phyloP scores from a whole-genome alignment of 2,113 vertebrate genomes.

The Argyrosomus japonicus region DNA sequence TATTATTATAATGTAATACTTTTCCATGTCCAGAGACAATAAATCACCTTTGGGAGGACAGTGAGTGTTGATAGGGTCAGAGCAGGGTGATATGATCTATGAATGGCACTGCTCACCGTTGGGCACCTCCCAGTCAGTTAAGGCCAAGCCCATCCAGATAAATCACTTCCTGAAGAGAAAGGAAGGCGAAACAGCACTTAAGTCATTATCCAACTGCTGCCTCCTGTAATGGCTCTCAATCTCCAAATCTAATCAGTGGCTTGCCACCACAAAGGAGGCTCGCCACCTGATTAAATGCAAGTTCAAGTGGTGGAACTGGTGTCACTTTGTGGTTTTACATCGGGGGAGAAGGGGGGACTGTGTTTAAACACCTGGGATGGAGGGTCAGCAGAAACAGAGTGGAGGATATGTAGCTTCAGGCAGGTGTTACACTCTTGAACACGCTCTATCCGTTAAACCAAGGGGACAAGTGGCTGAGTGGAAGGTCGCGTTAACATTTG shows the following conservation, averaged over 20 bases:
- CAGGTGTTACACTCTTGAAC: constrained; percentile 34
- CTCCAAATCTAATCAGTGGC: constrained; percentile 78
- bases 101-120: constrained; percentile 31
- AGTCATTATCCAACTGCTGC: constrained; percentile 75
- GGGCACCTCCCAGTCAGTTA: constrained; percentile 48
- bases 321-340: constrained; percentile 54
- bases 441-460: not conserved
- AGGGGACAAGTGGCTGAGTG: not conserved
- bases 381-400: constrained; percentile 4
- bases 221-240: constrained; percentile 73
- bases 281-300: constrained; percentile 74
- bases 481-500: constrained; percentile 35
- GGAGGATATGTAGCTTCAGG: not conserved
- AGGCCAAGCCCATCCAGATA: constrained; percentile 65
- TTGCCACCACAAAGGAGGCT: constrained; percentile 65
- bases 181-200: constrained; percentile 76
- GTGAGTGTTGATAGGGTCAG: constrained; percentile 56
- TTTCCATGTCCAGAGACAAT: constrained; percentile 26
- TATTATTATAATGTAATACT: constrained; percentile 9
- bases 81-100: constrained; percentile 58
- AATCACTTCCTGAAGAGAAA: constrained; percentile 75
- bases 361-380: constrained; percentile 65
- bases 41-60: constrained; percentile 4
- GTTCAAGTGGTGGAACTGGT: constrained; percentile 66
- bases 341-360: not conserved